Evolutionary conservation across 2,797 vertebrate species (phyloP).

Genomic region (Prunella strophiata): DNA sequence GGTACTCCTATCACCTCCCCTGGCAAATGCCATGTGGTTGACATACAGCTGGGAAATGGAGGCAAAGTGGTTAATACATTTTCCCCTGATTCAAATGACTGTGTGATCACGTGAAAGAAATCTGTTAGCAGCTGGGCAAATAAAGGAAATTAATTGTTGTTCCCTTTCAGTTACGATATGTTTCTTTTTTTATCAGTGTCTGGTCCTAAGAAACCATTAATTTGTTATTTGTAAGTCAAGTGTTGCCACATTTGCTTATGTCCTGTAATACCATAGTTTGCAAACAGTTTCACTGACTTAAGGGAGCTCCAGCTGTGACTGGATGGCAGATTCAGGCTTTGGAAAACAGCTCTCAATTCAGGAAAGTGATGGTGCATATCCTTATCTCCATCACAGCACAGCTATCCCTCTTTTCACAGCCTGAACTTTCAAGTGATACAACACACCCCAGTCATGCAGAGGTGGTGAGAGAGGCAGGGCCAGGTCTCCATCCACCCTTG

Average conservation of each 20-base stretch:
- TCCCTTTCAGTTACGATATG: not conserved
- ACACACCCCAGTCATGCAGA: not conserved
- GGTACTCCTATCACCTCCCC: not conserved
- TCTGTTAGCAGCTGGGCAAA: not conserved
- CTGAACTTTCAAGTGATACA: not conserved
- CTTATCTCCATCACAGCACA: not conserved
- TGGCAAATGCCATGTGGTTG: not conserved
- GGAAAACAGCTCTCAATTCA: not conserved
- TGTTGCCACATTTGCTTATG: not conserved
- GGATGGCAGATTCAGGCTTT: not conserved
- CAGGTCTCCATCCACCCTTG: not conserved
- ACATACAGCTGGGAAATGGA: not conserved
- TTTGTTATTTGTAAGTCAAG: not conserved
- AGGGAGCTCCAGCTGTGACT: not conserved
- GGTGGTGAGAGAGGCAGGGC: not conserved
- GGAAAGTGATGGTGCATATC: not conserved
- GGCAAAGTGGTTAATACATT: not conserved
- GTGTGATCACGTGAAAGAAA: not conserved
- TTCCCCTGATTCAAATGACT: not conserved
- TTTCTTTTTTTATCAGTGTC: not conserved
- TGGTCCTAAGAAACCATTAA: not conserved
- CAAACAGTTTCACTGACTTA: not conserved
- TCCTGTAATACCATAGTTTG: not conserved
- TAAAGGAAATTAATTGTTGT: not conserved
- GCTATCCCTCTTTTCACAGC: not conserved